These are phyloP conservation scores for Leucoraja ocellata DNA, from an alignment of 2,797 vertebrate species.

Conservation along the genomic window DNA sequence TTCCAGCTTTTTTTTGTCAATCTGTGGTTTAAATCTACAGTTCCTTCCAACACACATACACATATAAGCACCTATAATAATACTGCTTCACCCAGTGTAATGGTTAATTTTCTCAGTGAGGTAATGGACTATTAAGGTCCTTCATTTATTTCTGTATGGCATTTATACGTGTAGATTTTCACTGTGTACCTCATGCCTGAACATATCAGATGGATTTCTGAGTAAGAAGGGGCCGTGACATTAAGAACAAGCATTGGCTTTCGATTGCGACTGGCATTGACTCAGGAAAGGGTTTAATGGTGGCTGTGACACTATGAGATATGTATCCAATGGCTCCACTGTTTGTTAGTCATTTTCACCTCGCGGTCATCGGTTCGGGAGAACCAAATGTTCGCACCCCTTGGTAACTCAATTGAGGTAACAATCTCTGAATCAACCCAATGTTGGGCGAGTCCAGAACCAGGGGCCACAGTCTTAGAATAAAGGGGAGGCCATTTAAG, in stretches of 20 bases:
- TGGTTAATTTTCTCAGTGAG: conserved; percentile 13
- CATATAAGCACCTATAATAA: background rate
- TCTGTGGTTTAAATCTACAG: no score
- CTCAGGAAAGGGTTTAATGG: conserved; percentile 34
- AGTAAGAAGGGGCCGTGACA: conserved; percentile 24
- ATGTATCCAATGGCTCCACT: conserved; percentile 9
- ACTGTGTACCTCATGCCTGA: background rate
- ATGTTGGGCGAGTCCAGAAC: no score
- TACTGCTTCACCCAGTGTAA: background rate
- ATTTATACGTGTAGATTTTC: background rate
- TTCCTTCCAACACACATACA: no score
- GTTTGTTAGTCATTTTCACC: conserved; percentile 31
- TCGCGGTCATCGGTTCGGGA: background rate
- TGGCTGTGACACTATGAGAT: conserved; percentile 27
- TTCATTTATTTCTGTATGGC: background rate
- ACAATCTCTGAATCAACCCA: no score
- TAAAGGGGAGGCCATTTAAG: no score
- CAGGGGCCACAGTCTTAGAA: no score
- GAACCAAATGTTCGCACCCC: background rate
- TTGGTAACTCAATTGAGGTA: conserved; percentile 13
- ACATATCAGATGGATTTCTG: background rate
- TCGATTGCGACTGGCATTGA: conserved; percentile 7
- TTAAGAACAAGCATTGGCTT: conserved; percentile 13
- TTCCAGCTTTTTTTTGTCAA: no score
- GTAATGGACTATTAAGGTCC: background rate